Conservation (phyloP, 2,888 invertebrate genomes). For the Fissipunctia ypsillon region DNA sequence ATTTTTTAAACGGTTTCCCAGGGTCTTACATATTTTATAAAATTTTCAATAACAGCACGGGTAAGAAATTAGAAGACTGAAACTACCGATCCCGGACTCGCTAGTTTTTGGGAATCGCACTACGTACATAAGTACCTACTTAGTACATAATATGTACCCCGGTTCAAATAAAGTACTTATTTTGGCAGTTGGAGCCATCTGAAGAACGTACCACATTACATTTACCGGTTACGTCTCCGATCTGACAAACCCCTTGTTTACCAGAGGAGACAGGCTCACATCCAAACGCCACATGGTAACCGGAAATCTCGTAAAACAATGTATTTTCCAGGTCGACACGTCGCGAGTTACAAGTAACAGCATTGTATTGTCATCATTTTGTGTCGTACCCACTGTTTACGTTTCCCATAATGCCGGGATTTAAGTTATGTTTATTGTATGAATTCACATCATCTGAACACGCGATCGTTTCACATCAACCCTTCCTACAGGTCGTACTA, state of each 20-base stretch:
- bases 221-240: neutral
- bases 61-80: neutral
- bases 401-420: conserved; percentile 16
- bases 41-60: neutral
- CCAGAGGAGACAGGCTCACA: neutral
- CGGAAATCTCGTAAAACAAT: conserved; percentile 39
- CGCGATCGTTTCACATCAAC: neutral
- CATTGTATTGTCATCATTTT: conserved; percentile 31
- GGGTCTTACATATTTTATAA: neutral
- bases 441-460: conserved; percentile 12
- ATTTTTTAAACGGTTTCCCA: too few species aligned
- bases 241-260: conserved; percentile 9
- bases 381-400: conserved; percentile 19
- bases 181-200: neutral
- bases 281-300: conserved; percentile 11
- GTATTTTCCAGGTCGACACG: conserved; percentile 23
- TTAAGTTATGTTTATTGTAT: conserved; percentile 11
- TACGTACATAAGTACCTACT: too few species aligned
- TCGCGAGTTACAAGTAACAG: conserved; percentile 15
- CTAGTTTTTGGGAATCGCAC: neutral
- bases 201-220: neutral
- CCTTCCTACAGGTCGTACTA: neutral
- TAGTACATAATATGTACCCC: too few species aligned
- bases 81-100: neutral
- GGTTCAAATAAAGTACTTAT: neutral